Percentiles rank a stretch among this genome's conserved stretches.
Conservation (phyloP, 2,113 vertebrate genomes). For the Myxocyprinus asiaticus region DNA sequence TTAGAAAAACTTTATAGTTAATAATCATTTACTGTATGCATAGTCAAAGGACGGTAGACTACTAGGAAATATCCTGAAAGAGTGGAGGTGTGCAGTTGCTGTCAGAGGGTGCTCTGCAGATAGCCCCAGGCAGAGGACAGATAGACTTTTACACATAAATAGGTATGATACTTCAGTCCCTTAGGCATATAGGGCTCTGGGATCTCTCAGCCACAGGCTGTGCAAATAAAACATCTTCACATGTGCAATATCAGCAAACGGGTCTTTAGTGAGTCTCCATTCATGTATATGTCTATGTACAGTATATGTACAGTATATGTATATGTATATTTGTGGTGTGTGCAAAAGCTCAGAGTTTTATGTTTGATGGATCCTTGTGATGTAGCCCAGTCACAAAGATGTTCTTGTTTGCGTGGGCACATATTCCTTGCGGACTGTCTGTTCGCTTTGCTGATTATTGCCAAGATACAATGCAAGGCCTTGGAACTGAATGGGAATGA, state of each 20-base stretch:
- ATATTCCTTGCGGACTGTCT: slow-evolving; percentile 18
- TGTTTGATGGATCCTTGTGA: slow-evolving; percentile 7
- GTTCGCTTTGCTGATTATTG: slow-evolving; percentile 17
- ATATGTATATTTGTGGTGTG: not conserved
- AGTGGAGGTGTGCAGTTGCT: slow-evolving; percentile 20
- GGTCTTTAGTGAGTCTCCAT: slow-evolving; percentile 2
- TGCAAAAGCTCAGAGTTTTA: not conserved
- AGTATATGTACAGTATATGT: not conserved
- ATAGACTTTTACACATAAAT: slow-evolving; percentile 25
- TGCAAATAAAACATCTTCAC: slow-evolving; percentile 31
- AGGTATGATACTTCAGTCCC: slow-evolving; percentile 7
- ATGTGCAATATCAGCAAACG: slow-evolving; percentile 8
- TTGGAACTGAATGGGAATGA: too few relatives aligned
- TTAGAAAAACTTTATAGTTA: slow-evolving; percentile 6
- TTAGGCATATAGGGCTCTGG: not conserved
- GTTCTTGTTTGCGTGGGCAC: slow-evolving; percentile 23
- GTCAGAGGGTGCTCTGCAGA: slow-evolving; percentile 23
- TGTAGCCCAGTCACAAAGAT: slow-evolving; percentile 17
- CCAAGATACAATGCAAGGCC: slow-evolving; percentile 21
- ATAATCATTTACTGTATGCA: slow-evolving; percentile 6
- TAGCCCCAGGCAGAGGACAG: slow-evolving; percentile 19
- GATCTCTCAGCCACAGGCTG: slow-evolving; percentile 21
- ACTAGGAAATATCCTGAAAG: slow-evolving; percentile 9
- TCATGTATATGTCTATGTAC: not conserved
- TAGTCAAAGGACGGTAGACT: not conserved